Evolutionary conservation across 2,888 invertebrate species (phyloP).

Genomic region (Thyatira batis): DNA sequence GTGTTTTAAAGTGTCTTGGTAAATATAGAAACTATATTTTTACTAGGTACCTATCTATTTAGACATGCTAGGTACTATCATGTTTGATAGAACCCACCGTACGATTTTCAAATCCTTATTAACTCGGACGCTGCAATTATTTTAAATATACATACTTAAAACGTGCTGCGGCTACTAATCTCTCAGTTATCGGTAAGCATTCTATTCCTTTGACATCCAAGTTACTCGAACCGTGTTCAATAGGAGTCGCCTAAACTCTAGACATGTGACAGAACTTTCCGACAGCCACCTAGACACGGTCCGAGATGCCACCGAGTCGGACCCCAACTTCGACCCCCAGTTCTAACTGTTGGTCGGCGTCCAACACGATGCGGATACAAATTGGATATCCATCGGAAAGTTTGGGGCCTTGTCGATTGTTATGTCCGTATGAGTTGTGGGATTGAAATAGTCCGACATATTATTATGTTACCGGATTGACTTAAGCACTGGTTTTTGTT

Average conservation of each 20-base stretch:
- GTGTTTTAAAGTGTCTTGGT: too few relatives aligned
- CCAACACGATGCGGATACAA: slow-evolving; percentile 43
- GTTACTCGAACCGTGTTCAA: slow-evolving; percentile 46
- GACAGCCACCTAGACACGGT: slow-evolving; percentile 12
- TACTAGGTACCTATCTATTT: too few relatives aligned
- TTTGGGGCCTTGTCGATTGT: slow-evolving; percentile 21
- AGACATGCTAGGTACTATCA: too few relatives aligned
- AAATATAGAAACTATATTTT: too few relatives aligned
- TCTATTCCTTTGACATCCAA: slow-evolving; percentile 20
- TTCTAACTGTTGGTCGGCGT: slow-evolving; percentile 6
- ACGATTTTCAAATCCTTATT: too few relatives aligned
- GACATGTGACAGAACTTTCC: slow-evolving; percentile 66
- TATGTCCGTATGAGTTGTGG: slow-evolving; percentile 5
- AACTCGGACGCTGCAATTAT: too few relatives aligned
- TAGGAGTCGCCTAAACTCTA: slow-evolving; percentile 60
- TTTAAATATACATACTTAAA: too few relatives aligned
- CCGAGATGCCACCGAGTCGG: background rate
- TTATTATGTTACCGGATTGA: background rate
- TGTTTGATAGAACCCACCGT: too few relatives aligned
- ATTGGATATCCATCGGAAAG: slow-evolving; percentile 39
- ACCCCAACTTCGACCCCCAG: slow-evolving; percentile 6
- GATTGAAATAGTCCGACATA: slow-evolving; percentile 12
- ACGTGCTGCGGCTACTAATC: too few relatives aligned
- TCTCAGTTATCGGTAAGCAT: background rate
- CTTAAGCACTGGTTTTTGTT: too few relatives aligned